Conservation (phyloP, 2,113 vertebrate genomes). For the Rutilus rutilus region DNA sequence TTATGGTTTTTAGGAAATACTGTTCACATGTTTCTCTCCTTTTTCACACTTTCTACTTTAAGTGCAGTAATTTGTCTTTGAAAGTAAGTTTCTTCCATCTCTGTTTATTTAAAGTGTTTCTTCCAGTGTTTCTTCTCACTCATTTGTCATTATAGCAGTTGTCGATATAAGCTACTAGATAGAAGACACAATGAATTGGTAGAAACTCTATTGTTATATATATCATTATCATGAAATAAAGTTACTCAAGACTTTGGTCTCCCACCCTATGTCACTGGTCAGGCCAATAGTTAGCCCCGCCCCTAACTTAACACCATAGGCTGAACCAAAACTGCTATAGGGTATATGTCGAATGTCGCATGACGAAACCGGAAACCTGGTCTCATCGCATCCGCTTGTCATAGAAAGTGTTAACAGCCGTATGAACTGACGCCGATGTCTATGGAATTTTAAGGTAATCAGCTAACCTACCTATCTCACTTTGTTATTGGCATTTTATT, state of each 20-base stretch:
- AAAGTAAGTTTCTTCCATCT: background rate
- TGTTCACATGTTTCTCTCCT: background rate
- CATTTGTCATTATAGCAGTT: too few relatives aligned
- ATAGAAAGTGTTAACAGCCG: too few relatives aligned
- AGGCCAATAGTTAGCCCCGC: background rate
- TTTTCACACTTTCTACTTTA: background rate
- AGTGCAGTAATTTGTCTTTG: background rate
- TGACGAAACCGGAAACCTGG: too few relatives aligned
- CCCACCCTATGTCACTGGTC: background rate
- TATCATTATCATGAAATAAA: background rate
- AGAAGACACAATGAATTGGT: too few relatives aligned
- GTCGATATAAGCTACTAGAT: too few relatives aligned
- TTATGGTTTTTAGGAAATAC: slow-evolving; percentile 31
- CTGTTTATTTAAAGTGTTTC: background rate
- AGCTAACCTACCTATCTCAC: too few relatives aligned
- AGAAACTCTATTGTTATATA: background rate
- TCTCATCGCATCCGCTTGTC: too few relatives aligned
- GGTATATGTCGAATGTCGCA: too few relatives aligned
- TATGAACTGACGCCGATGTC: too few relatives aligned
- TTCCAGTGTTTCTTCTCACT: too few relatives aligned
- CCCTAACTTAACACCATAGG: background rate
- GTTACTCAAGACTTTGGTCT: background rate
- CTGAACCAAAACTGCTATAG: background rate
- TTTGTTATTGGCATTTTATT: too few relatives aligned
- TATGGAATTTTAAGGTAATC: too few relatives aligned